These are phyloP conservation scores for Nematopogon swammerdamellus DNA, from an alignment of 2,888 invertebrate genomes.

Conservation along the genomic window DNA sequence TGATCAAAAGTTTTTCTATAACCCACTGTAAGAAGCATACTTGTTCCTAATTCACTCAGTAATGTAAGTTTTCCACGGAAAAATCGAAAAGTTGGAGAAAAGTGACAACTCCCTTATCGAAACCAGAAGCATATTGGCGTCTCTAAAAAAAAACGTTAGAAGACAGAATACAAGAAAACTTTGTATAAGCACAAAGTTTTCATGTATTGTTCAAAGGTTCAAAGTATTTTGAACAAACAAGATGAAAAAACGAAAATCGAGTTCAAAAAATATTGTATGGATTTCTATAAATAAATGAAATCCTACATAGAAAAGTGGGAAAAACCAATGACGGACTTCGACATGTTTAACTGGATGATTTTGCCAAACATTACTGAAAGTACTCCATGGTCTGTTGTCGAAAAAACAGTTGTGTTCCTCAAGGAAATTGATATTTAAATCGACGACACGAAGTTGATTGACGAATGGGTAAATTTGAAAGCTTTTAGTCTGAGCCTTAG, in stretches of 20 bases:
- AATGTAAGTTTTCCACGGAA: no score
- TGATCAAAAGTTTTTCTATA: no score
- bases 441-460: conserved; percentile 11
- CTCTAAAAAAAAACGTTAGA: conserved; percentile 2
- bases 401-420: conserved; percentile 10
- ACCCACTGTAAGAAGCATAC: no score
- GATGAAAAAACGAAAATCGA: conserved; percentile 6
- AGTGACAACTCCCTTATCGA: background rate
- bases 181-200: no score
- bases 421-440: conserved; percentile 8
- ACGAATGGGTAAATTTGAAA: conserved; percentile 13
- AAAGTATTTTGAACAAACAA: conserved; percentile 6
- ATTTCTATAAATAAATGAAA: conserved; percentile 7
- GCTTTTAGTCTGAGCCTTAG: conserved; percentile 10
- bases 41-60: no score
- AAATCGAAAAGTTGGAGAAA: no score
- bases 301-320: conserved; percentile 5
- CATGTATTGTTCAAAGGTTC: no score
- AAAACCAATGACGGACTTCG: conserved; percentile 8
- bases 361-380: conserved; percentile 9
- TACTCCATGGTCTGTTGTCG: conserved; percentile 10
- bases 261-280: conserved; percentile 5
- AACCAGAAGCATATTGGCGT: conserved; percentile 3
- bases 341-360: conserved; percentile 7
- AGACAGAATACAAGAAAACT: conserved; percentile 7